Evolutionary conservation across 1,140 invertebrate genomes (phyloP).

Genomic region (Lepidurus arcticus): DNA sequence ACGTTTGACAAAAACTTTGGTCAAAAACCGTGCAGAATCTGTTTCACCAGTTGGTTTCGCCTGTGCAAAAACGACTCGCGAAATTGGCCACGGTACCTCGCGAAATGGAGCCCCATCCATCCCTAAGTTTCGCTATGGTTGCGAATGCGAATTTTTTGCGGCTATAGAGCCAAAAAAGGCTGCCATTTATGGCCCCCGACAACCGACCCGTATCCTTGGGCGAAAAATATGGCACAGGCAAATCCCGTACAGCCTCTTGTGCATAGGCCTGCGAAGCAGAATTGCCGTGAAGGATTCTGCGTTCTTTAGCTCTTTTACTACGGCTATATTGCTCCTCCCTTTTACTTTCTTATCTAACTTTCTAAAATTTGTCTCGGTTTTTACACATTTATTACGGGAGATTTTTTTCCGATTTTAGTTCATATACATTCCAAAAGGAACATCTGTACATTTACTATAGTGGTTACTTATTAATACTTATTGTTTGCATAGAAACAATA

Average conservation of each 20-base stretch:
- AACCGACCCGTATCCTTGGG: not conserved
- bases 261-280: not conserved
- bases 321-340: not conserved
- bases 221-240: not conserved
- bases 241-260: not conserved
- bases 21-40: not conserved
- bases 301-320: not conserved
- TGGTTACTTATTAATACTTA: too few species aligned
- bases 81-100: not conserved
- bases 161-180: not conserved
- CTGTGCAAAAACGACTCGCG: not conserved
- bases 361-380: too few species aligned
- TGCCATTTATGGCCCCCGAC: slow-evolving; percentile 7
- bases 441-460: too few species aligned
- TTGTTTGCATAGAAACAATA: too few species aligned
- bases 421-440: too few species aligned
- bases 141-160: slow-evolving; percentile 10
- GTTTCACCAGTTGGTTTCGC: not conserved
- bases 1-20: not conserved
- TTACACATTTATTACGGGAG: too few species aligned
- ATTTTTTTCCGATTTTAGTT: too few species aligned
- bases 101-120: not conserved
- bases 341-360: too few species aligned
- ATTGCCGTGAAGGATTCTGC: not conserved
- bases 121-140: not conserved